Evolutionary conservation across 2,113 vertebrate genomes (phyloP).

Genomic region (Typhlomys cinereus): DNA sequence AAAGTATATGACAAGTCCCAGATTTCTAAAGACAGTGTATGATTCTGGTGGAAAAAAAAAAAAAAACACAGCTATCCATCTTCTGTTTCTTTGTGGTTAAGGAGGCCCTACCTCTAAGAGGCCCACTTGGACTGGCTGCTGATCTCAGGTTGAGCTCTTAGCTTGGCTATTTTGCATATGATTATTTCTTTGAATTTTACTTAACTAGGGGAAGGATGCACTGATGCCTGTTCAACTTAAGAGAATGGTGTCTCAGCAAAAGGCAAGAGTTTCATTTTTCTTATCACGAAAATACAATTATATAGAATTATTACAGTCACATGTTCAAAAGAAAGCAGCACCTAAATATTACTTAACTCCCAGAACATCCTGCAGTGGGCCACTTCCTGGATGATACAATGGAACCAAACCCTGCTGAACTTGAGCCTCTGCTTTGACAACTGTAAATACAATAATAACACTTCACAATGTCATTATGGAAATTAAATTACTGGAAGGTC

Average conservation of each 20-base stretch:
- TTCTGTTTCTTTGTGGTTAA: not conserved
- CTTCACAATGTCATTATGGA: not conserved
- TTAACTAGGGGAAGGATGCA: not conserved
- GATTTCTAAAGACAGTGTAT: not conserved
- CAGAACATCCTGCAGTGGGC: not conserved
- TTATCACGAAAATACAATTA: not conserved
- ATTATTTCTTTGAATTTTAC: not conserved
- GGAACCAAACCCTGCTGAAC: not conserved
- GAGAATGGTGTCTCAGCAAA: not conserved
- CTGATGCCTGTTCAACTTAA: not conserved
- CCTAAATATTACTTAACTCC: not conserved
- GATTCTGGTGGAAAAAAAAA: not conserved
- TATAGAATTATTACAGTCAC: not conserved
- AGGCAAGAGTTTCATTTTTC: not conserved
- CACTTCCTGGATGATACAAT: not conserved
- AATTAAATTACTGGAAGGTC: not conserved
- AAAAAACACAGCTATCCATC: not conserved
- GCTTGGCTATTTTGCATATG: not conserved
- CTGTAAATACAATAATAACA: not conserved
- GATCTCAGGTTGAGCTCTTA: not conserved
- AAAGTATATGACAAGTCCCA: accelerated
- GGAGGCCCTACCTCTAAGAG: accelerated
- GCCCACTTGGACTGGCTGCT: not conserved
- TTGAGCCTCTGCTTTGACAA: not conserved
- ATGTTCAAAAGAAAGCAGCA: not conserved